Conservation (phyloP, 2,888 invertebrate genomes). For the Tetragnatha montana region DNA sequence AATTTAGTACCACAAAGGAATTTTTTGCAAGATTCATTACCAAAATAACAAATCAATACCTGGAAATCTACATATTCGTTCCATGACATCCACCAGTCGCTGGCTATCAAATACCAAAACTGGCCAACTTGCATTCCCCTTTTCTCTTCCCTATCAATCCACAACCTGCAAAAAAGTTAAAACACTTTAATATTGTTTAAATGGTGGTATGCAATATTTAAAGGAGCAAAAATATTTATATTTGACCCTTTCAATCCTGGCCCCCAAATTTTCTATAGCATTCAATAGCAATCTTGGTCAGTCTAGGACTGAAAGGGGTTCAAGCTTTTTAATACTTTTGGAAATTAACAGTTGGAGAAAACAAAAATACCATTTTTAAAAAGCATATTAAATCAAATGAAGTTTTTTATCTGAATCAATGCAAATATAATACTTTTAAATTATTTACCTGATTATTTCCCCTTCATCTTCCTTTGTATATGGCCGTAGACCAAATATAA, state of each 20-base stretch:
- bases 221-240: not conserved
- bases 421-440: not conserved
- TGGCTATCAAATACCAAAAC: slow-evolving; percentile 91
- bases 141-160: slow-evolving; percentile 86
- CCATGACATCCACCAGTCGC: slow-evolving; percentile 93
- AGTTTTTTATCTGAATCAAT: not conserved
- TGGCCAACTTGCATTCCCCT: slow-evolving; percentile 87
- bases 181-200: too few relatives aligned
- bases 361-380: not conserved
- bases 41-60: slow-evolving; percentile 62
- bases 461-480: slow-evolving; percentile 87
- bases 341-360: too few relatives aligned
- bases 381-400: not conserved
- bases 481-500: slow-evolving; percentile 89
- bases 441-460: slow-evolving; percentile 80
- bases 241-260: not conserved
- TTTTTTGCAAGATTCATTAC: too few relatives aligned
- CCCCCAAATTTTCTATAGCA: too few relatives aligned
- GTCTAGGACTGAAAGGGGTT: too few relatives aligned
- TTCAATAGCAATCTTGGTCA: too few relatives aligned
- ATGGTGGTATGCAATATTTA: not conserved
- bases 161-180: slow-evolving; percentile 80
- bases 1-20: too few relatives aligned
- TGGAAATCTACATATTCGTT: slow-evolving; percentile 80
- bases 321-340: too few relatives aligned